Evolutionary conservation across 2,888 invertebrate species (phyloP), one percentile per base, ranked within the genome.

Genomic region (Apodemia mormo): DNA sequence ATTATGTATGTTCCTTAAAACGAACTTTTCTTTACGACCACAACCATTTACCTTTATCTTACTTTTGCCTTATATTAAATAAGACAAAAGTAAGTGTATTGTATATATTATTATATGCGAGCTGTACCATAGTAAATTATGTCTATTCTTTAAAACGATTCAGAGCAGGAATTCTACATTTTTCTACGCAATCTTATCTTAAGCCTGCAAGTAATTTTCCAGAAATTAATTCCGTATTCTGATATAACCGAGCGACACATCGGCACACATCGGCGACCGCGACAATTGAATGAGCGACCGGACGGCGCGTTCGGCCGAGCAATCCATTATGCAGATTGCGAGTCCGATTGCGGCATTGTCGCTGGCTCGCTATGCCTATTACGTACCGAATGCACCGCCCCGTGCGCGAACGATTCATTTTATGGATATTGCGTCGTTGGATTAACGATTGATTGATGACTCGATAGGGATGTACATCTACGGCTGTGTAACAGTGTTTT

Each of bases 291-390:
- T 92, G 92, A 92, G 85, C 87, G 87, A 86, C 88, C 88, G 90
- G 89, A 87, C 85, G 84, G 81, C 82, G 86, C 89, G 89, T 86
- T 87, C 89, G 88, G 82, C 85, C 88, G 90, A 90, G 88, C 92
- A 91, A 92, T 92, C 92, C 90, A 92, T 92, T 92, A 92, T 92
- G 92, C 88, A 92, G 92, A 92, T 92, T 91, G 91, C 83, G 84
- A 83, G 84, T 80, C 88, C 90, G 92, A 92, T 92, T 92, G 92
- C 90, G 88, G 91, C 90, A 92, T 92, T 92, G 92, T 92, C 90
- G 90, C 82, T 81, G 81, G 83, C 84, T 85, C 85, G 85, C 81
- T 82, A 81, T 81, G 83, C 82, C 84, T 87, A 89, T 89, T 88
- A 87, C 86, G 83, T 64, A 58, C 67, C 75, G 72, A 75, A 52